These are phyloP conservation scores for Kryptolebias ocellatus DNA, from an alignment of 2,797 vertebrate species.

Conservation along the genomic window DNA sequence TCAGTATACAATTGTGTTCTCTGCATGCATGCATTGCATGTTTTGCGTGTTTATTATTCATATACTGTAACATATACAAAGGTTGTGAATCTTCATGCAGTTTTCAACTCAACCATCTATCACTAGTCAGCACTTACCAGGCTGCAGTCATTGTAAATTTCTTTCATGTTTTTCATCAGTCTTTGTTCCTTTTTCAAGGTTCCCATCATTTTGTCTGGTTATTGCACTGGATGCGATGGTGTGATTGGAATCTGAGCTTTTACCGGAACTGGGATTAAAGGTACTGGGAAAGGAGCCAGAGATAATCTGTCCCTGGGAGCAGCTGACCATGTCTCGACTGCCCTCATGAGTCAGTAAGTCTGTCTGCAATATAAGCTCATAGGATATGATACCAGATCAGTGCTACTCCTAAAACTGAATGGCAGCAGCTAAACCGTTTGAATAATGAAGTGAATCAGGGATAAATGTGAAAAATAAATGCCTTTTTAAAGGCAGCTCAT, in stretches of 20 bases:
- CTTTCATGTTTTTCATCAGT: conserved; percentile 2
- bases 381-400: conserved; percentile 6
- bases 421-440: not conserved
- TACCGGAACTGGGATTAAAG: conserved; percentile 7
- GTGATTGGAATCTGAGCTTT: conserved; percentile 24
- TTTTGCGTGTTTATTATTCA: too few species aligned
- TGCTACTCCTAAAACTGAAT: not conserved
- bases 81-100: not conserved
- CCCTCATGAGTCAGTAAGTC: conserved; percentile 74
- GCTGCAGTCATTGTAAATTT: conserved; percentile 9
- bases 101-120: not conserved
- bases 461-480: not conserved
- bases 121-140: conserved; percentile 43
- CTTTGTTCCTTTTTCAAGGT: conserved; percentile 9
- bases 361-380: conserved; percentile 60
- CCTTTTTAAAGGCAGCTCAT: not conserved
- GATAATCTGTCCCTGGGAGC: conserved; percentile 74
- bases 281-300: conserved; percentile 22
- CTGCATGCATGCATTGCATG: too few species aligned
- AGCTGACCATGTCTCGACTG: conserved; percentile 70
- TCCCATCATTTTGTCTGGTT: conserved; percentile 27
- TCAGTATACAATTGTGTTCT: too few species aligned
- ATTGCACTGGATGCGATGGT: not conserved
- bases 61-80: not conserved
- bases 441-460: not conserved